Evolutionary conservation across 2,888 invertebrate genomes (phyloP), one percentile per base, ranked within the genome.

Genomic region (Ophioninae sp.): DNA sequence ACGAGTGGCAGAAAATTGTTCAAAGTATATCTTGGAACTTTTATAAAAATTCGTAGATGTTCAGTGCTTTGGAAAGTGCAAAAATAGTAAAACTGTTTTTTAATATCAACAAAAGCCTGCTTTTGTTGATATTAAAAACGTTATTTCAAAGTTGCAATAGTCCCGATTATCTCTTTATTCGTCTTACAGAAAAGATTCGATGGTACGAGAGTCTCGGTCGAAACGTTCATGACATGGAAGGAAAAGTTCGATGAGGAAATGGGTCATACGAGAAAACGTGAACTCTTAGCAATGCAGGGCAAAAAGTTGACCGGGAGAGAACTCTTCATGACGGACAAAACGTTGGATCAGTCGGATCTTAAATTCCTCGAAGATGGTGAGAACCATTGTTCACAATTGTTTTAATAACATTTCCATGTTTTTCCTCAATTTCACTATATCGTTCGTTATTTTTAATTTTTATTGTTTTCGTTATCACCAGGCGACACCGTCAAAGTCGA

Each of bases 191-290:
- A 97, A 96, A 95, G 96, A 90, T 98, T 99, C 94, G 98, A 99
- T 94, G 99, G 99, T 17, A 99, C 99, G 0, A 94, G 97, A 88
- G 99, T 99, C 0, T 97, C 98, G 2, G 98, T 99, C 0, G 99
- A 99, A 93, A 96, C 98, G 7, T 99, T 99, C 93, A 93, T 99
- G 90, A 96, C 95, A 37, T 99, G 99, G 99, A 98, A 98, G 91
- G 95, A 96, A 81, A 95, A 96, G 85, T 99, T 99, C 94, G 99
- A 99, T 92, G 95, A 95, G 50, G 99, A 99, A 92, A 96, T 96
- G 93, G 96, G 96, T 62, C 95, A 96, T 68, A 94, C 95, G 0
- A 96, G 96, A 6, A 96, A 95, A 90, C 94, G 95, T 79, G 97
- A 96, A 90, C 95, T 95, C 82, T 95, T 95, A 69, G 95, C 95